phyloP scores from a whole-genome alignment of 1,140 invertebrate species.

The Antheraea mylitta region DNA sequence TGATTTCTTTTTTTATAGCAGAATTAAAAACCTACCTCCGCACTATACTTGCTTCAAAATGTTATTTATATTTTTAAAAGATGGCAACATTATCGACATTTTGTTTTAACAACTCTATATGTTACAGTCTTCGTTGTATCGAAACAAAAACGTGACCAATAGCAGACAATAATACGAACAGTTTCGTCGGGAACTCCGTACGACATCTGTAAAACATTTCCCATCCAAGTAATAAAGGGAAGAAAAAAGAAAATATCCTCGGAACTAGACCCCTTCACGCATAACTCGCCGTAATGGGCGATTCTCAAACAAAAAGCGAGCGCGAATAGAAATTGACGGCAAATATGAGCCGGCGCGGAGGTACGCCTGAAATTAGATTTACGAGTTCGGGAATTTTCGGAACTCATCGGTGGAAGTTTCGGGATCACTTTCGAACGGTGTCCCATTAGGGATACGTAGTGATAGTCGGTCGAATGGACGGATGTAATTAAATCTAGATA shows the following conservation, averaged over 20 bases:
- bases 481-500: background rate
- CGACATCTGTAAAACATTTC: slow-evolving; percentile 13
- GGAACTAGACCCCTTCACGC: slow-evolving; percentile 10
- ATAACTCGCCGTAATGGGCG: slow-evolving; percentile 27
- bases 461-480: background rate
- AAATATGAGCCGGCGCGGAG: slow-evolving; percentile 47
- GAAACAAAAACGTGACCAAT: background rate
- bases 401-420: slow-evolving; percentile 45
- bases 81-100: no score
- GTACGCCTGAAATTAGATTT: slow-evolving; percentile 62
- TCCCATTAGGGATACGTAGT: background rate
- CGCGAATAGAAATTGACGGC: slow-evolving; percentile 24
- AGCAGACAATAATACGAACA: background rate
- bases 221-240: slow-evolving; percentile 6
- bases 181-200: background rate
- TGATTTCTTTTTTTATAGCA: no score
- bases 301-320: slow-evolving; percentile 47
- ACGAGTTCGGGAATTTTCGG: slow-evolving; percentile 62
- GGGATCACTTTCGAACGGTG: slow-evolving; percentile 44
- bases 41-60: no score
- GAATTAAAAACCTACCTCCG: no score
- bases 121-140: no score
- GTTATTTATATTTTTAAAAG: no score
- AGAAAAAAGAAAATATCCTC: slow-evolving; percentile 10
- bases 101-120: no score